These are phyloP conservation scores for Platysternon megacephalum DNA, from an alignment of 2,113 vertebrate species.

Conservation along the genomic window DNA sequence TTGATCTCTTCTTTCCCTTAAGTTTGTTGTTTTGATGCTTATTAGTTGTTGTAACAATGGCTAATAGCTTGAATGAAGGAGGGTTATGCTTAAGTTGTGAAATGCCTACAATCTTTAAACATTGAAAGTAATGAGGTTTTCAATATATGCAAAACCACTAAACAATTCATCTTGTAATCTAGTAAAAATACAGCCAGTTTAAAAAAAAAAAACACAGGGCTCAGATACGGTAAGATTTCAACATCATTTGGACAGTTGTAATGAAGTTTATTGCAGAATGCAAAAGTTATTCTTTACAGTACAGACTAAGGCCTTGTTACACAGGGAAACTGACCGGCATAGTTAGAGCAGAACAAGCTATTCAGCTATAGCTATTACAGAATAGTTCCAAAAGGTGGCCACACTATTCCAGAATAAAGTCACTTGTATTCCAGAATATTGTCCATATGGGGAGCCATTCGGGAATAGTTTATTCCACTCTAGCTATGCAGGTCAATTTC, in stretches of 20 bases:
- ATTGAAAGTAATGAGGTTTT: neutral
- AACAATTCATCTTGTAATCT: neutral
- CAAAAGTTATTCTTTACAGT: neutral
- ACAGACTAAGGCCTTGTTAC: conserved; percentile 10
- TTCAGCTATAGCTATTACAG: neutral
- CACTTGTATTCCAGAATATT: neutral
- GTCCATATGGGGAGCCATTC: neutral
- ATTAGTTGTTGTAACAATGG: neutral
- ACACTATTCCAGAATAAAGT: neutral
- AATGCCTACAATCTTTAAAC: neutral
- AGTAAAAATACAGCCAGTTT: neutral
- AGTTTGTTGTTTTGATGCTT: neutral
- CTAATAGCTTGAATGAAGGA: neutral
- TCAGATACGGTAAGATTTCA: neutral
- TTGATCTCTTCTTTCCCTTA: neutral
- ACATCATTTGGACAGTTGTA: neutral
- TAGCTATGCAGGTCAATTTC: neutral
- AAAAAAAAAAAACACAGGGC: neutral
- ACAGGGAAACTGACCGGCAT: neutral
- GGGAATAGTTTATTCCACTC: neutral
- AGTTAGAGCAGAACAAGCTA: neutral
- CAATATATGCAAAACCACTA: neutral
- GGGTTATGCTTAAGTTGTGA: neutral
- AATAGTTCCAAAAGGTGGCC: neutral
- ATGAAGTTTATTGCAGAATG: neutral